phyloP scores from a whole-genome alignment of 2,888 invertebrate species.

The Tenthredo mesomela region DNA sequence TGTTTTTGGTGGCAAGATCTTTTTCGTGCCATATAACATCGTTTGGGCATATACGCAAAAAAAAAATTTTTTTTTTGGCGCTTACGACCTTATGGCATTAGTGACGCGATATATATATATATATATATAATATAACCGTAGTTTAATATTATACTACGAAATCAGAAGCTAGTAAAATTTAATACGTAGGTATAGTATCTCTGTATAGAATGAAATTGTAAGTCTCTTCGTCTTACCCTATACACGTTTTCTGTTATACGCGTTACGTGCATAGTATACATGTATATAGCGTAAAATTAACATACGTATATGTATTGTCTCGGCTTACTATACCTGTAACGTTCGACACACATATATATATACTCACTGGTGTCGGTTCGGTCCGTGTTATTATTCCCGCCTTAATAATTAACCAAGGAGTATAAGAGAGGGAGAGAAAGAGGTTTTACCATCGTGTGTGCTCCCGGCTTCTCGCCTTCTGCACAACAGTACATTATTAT shows the following conservation, averaged over 20 bases:
- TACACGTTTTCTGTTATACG: not conserved
- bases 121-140: too few relatives aligned
- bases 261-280: not conserved
- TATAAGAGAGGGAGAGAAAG: not conserved
- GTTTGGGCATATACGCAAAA: too few relatives aligned
- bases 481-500: not conserved
- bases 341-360: conserved; percentile 45
- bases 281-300: not conserved
- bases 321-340: not conserved
- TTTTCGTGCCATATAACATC: too few relatives aligned
- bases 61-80: too few relatives aligned
- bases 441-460: conserved; percentile 9
- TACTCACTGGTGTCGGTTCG: conserved; percentile 62
- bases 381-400: not conserved
- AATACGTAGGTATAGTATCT: not conserved
- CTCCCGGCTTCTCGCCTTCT: conserved; percentile 10
- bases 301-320: not conserved
- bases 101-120: too few relatives aligned
- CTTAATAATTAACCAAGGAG: conserved; percentile 70
- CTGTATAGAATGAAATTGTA: too few relatives aligned
- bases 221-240: not conserved
- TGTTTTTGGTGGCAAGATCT: too few relatives aligned
- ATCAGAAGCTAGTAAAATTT: not conserved
- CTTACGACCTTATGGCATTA: too few relatives aligned
- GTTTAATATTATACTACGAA: too few relatives aligned